Evolutionary conservation across 2,888 invertebrate species (phyloP), one percentile per base, ranked within the genome.

Genomic region (Nemotelus nigrinus): DNA sequence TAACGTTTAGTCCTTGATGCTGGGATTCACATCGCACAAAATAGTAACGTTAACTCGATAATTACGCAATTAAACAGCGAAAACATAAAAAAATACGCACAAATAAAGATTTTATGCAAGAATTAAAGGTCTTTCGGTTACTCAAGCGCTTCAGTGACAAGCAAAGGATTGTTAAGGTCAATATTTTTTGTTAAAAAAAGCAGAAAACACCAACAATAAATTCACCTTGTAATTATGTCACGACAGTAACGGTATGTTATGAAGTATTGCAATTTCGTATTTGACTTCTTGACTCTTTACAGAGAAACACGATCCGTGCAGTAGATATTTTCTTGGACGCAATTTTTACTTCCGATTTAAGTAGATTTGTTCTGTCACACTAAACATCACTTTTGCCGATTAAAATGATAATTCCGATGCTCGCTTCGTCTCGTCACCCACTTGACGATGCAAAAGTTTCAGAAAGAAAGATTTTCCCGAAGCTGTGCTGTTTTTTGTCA

Each of bases 151-250:
- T 5, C 8, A 50, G 8, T 50, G 50, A 47, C n/a, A 45, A 47
- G n/a, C 47, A 65, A 45, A 47, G 6, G 47, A 65, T 65, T 65
- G 65, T 47, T 65, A 44, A 47, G n/a, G 41, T 47, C 65, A 65
- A 65, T 8, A 65, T n/a, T 65, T 65, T 65, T 3, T 44, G 65
- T 7, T 6, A 6, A 45, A 55, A 55, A 43, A 39, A 70, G 39
- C 3, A 43, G 25, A 55, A 2, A 41, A 10, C 41, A 53, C 45
- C 47, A 74, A 74, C 60, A 74, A 58, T 74, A 48, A 74, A 63
- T 63, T 63, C 63, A 74, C 74, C 74, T 74, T 74, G 74, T 50
- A 74, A 74, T 74, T 74, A 74, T 74, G 48, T 74, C 74, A 74
- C 74, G 63, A n/a, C 63, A 58, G 10, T 60, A 7, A n/a, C n/a